These are phyloP conservation scores for Neuroterus valhalla DNA, from an alignment of 1,140 invertebrate species.

Conservation along the genomic window DNA sequence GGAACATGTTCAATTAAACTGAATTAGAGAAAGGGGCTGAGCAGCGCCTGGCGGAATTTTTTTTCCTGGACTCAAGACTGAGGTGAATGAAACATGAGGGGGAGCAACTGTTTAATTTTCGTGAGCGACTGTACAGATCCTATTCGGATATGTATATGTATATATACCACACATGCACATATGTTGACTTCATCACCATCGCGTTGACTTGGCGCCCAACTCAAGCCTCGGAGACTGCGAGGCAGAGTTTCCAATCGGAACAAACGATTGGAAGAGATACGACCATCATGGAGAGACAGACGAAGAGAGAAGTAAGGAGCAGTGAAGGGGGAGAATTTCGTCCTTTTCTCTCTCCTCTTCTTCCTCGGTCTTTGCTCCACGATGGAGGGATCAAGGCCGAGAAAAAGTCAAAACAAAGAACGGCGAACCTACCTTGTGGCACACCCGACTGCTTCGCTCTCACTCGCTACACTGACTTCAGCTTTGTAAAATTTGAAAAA, in stretches of 20 bases:
- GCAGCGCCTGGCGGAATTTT: too few relatives aligned
- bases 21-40: too few relatives aligned
- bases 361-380: conserved; percentile 45
- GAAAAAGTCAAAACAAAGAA: conserved; percentile 57
- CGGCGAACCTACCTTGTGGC: background rate
- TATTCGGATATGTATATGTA: background rate
- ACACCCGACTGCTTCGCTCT: conserved; percentile 7
- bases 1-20: too few relatives aligned
- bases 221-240: conserved; percentile 39
- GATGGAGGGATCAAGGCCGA: conserved; percentile 57
- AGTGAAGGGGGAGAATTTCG: conserved; percentile 49
- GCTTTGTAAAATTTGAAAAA: conserved; percentile 29
- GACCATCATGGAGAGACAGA: conserved; percentile 2
- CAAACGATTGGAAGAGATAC: conserved; percentile 52
- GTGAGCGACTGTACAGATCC: conserved; percentile 35
- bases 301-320: conserved; percentile 28
- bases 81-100: too few relatives aligned
- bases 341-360: conserved; percentile 46
- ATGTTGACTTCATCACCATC: background rate
- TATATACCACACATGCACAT: background rate
- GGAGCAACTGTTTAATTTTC: conserved; percentile 50
- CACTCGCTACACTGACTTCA: background rate
- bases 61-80: too few relatives aligned
- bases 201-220: conserved; percentile 38
- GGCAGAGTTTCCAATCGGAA: conserved; percentile 51